These are phyloP conservation scores for Cetoscarus ocellatus DNA, from an alignment of 2,797 vertebrate genomes.

Conservation along the genomic window DNA sequence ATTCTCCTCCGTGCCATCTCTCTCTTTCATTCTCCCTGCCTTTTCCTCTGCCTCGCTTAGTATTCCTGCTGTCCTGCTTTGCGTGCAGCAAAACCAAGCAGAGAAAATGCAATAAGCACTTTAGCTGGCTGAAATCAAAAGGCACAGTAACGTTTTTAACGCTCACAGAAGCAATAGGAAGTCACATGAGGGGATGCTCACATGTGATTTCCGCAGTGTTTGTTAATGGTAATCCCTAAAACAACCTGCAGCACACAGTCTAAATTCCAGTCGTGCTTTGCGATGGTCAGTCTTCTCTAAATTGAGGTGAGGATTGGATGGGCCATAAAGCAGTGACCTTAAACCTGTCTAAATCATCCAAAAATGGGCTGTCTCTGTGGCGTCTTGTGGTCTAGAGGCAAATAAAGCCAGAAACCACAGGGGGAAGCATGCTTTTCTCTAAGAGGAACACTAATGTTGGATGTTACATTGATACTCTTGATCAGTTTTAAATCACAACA, in stretches of 20 bases:
- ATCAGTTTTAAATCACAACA: slow-evolving; percentile 8
- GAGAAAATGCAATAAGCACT: slow-evolving; percentile 68
- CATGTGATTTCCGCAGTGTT: slow-evolving; percentile 76
- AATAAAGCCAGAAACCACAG: slow-evolving; percentile 24
- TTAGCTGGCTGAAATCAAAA: slow-evolving; percentile 61
- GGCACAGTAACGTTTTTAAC: slow-evolving; percentile 49
- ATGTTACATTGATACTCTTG: background rate
- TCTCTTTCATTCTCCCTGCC: slow-evolving; percentile 4
- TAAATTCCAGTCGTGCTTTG: slow-evolving; percentile 72
- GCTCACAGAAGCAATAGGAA: slow-evolving; percentile 75
- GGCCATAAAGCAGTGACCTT: slow-evolving; percentile 36
- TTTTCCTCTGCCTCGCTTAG: slow-evolving; percentile 3
- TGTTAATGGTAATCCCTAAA: slow-evolving; percentile 77
- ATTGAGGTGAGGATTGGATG: slow-evolving; percentile 42
- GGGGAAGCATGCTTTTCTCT: slow-evolving; percentile 11
- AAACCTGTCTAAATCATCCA: slow-evolving; percentile 30
- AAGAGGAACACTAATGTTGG: slow-evolving; percentile 12
- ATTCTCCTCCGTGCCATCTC: slow-evolving; percentile 34
- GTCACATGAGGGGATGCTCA: slow-evolving; percentile 72
- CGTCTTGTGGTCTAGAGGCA: slow-evolving; percentile 26
- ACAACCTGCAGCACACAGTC: slow-evolving; percentile 58
- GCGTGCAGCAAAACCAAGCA: slow-evolving; percentile 65
- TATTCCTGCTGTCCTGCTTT: slow-evolving; percentile 27
- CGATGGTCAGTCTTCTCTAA: slow-evolving; percentile 55
- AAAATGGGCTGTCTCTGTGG: slow-evolving; percentile 14